These are phyloP conservation scores for Caenorhabditis sp. DNA, from an alignment of 2,888 invertebrate species.

Conservation along the genomic window DNA sequence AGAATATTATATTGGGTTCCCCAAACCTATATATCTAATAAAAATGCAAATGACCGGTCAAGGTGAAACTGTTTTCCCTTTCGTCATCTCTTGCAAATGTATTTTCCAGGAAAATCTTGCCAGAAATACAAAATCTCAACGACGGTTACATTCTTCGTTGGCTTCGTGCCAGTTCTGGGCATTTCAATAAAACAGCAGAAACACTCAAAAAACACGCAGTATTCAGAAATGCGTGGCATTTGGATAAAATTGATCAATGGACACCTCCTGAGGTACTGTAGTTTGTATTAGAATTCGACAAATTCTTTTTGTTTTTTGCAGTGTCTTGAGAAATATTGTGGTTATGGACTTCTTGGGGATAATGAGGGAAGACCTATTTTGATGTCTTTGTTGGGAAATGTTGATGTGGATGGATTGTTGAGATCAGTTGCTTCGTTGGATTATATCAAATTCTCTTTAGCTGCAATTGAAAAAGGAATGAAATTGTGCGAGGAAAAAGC, in stretches of 20 bases:
- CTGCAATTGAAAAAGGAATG: conserved; percentile 69
- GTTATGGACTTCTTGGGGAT: conserved; percentile 69
- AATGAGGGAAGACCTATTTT: conserved; percentile 70
- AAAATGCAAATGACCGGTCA: not conserved
- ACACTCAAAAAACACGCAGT: conserved; percentile 65
- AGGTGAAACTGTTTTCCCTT: not conserved
- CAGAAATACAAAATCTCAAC: conserved; percentile 41
- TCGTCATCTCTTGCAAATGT: not conserved
- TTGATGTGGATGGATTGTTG: conserved; percentile 70
- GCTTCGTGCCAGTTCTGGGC: conserved; percentile 39
- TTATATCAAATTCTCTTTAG: conserved; percentile 70
- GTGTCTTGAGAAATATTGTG: conserved; percentile 70
- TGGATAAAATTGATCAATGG: conserved; percentile 68
- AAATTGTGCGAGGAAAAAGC: conserved; percentile 64
- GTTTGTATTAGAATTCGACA: not conserved
- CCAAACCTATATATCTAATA: not conserved
- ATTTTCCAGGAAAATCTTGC: conserved; percentile 24
- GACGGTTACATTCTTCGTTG: conserved; percentile 58
- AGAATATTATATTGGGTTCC: not conserved
- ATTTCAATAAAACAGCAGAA: conserved; percentile 66
- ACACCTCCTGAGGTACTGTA: conserved; percentile 67
- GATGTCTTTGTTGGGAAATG: conserved; percentile 70
- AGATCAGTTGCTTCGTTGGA: conserved; percentile 69
- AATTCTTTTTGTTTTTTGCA: conserved; percentile 41
- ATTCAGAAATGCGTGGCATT: conserved; percentile 69